These are phyloP conservation scores for Caenorhabditis inopinata DNA, from an alignment of 1,140 invertebrate species.

Conservation along the genomic window DNA sequence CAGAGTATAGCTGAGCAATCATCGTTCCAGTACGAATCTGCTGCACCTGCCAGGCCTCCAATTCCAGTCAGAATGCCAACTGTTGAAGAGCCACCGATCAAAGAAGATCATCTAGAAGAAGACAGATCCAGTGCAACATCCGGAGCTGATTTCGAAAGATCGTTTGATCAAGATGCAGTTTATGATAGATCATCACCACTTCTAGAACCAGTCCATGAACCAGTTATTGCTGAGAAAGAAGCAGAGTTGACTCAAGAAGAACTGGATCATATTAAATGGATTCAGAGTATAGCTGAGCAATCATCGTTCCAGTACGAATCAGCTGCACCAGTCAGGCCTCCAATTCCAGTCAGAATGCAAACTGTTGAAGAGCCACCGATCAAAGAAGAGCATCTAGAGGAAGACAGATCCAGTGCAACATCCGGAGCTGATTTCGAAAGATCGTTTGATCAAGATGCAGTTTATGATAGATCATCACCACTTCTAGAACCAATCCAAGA, in stretches of 20 bases:
- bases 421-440: no score
- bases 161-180: neutral
- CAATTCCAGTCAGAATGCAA: neutral
- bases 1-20: neutral
- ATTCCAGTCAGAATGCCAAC: neutral
- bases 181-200: neutral
- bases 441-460: no score
- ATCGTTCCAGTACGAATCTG: neutral
- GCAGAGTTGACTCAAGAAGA: slow-evolving; percentile 27
- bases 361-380: no score
- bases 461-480: no score
- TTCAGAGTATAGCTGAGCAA: neutral
- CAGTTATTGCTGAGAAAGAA: neutral
- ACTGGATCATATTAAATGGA: neutral
- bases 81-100: neutral
- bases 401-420: no score
- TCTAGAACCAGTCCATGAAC: neutral
- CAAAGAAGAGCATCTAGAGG: no score
- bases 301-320: neutral
- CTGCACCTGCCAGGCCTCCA: neutral
- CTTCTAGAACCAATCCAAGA: no score
- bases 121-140: neutral
- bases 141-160: neutral
- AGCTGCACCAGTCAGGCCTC: neutral
- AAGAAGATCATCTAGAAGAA: neutral